phyloP scores from a whole-genome alignment of 92 coral and sea anemone species.

The Zoanthus solanderi region DNA sequence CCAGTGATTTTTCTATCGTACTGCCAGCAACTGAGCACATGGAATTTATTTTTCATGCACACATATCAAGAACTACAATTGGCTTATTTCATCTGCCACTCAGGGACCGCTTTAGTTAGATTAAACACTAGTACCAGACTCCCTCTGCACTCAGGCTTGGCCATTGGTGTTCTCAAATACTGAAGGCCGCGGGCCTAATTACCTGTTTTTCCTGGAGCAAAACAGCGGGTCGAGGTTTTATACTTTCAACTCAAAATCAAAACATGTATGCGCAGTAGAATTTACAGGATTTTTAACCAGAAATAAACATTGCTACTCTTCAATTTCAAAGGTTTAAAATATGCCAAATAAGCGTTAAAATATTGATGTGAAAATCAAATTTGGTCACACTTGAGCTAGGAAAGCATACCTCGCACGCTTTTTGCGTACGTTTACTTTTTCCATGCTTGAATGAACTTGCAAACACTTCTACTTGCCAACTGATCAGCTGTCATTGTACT shows the following conservation, averaged over 20 bases:
- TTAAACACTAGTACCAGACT: conserved; percentile 18
- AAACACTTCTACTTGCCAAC: conserved; percentile 5
- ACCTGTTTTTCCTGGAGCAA: too few relatives aligned
- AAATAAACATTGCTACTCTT: conserved; percentile 8
- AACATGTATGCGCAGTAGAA: neutral
- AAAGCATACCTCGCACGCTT: neutral
- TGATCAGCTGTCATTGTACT: conserved; percentile 10
- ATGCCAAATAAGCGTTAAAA: conserved; percentile 23
- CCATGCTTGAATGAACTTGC: neutral
- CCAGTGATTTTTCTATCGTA: conserved; percentile 23
- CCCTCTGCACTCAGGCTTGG: conserved; percentile 21
- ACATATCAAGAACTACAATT: conserved; percentile 13
- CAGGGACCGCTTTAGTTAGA: conserved; percentile 30
- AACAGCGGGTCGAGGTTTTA: neutral
- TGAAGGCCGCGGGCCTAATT: too few relatives aligned
- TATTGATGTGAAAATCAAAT: conserved; percentile 2
- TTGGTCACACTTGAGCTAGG: neutral
- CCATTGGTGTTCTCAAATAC: conserved; percentile 7
- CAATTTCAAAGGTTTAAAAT: conserved; percentile 11
- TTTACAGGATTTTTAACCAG: neutral
- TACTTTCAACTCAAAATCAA: neutral
- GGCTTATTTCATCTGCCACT: conserved; percentile 16
- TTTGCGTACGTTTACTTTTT: too few relatives aligned
- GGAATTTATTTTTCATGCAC: conserved; percentile 1
- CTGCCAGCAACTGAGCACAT: conserved; percentile 30